Evolutionary conservation across 1,140 invertebrate genomes (phyloP).

Genomic region (Proctacanthus coquilletti): DNA sequence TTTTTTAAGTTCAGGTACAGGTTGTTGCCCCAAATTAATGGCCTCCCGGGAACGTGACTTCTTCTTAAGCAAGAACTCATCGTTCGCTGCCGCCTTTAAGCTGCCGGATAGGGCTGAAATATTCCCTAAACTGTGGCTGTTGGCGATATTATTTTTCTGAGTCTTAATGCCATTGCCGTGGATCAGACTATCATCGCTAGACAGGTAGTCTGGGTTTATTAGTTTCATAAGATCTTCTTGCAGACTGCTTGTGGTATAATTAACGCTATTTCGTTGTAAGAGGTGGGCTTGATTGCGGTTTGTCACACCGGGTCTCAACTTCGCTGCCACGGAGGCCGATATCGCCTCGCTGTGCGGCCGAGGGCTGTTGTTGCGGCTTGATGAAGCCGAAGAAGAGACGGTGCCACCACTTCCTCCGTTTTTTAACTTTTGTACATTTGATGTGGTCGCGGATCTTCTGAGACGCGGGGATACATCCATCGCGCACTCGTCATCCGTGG

Average conservation of each 20-base stretch:
- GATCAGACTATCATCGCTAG: conserved; percentile 22
- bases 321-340: conserved; percentile 31
- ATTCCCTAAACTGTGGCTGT: conserved; percentile 10
- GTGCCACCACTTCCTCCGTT: conserved; percentile 30
- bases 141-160: conserved; percentile 6
- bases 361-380: conserved; percentile 44
- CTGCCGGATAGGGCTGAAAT: conserved; percentile 4
- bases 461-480: conserved; percentile 1
- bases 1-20: conserved; percentile 6
- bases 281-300: conserved; percentile 25
- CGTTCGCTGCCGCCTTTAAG: conserved; percentile 1
- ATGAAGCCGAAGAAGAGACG: conserved; percentile 35
- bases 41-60: conserved; percentile 38
- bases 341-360: conserved; percentile 33
- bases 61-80: conserved; percentile 13
- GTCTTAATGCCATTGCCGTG: conserved; percentile 8
- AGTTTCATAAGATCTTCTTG: conserved; percentile 80
- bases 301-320: conserved; percentile 33
- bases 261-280: conserved; percentile 41
- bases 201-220: conserved; percentile 65
- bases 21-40: conserved; percentile 27
- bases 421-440: conserved; percentile 16
- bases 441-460: conserved; percentile 6
- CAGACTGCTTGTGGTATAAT: conserved; percentile 48
- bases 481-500: not conserved